Base-by-base conservation (phyloP, 2,797 vertebrate genomes). In the Urosaurus nigricauda region DNA sequence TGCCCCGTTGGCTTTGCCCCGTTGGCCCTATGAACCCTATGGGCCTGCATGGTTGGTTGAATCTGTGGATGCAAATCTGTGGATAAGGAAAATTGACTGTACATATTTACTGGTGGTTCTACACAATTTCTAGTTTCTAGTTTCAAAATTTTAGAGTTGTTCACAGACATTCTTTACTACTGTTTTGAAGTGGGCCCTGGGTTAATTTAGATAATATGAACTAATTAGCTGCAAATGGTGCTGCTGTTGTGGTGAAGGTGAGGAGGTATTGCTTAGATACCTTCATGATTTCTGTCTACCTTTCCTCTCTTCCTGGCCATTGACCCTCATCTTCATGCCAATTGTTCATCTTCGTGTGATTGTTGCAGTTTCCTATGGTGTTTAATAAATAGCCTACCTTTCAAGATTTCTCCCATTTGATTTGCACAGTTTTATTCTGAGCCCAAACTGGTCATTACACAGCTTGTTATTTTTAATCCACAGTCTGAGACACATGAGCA, bases 381-480 rank as follows among this genome's bases (percentile, higher is more conserved):
- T 88, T 90, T 85, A 89, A 84, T 32, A 88, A 87, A 84, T 0
- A 47, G 0, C 2, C 87, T 87, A 68, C 73, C 12, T 43, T 91
- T 43, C 3, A 5, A 19, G 37, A 24, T 29, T 19, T 9, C 60
- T 71, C 35, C 7, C 32, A 56, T n/a, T 83, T 8, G 60, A 88
- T 32, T 17, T 88, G 86, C 90, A 16, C 75, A 91, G 43, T 0
- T 90, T 94, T 56, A 0, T 81, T 93, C 58, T 24, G 83, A n/a
- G 0, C n/a, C 43, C 80, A 0, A 21, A 84, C 73, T 77, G 51
- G 2, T 65, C 87, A 47, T 88, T 82, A 92, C 71, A 5, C 80
- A 37, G 4, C 8, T 85, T 73, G 82, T 89, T 65, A 89, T 91
- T 91, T 47, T 47, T 71, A 37, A 37, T 63, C 26, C 9, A 2